These are phyloP conservation scores for Phalacrocorax carbo DNA, from an alignment of 2,113 vertebrate species.

Conservation along the genomic window DNA sequence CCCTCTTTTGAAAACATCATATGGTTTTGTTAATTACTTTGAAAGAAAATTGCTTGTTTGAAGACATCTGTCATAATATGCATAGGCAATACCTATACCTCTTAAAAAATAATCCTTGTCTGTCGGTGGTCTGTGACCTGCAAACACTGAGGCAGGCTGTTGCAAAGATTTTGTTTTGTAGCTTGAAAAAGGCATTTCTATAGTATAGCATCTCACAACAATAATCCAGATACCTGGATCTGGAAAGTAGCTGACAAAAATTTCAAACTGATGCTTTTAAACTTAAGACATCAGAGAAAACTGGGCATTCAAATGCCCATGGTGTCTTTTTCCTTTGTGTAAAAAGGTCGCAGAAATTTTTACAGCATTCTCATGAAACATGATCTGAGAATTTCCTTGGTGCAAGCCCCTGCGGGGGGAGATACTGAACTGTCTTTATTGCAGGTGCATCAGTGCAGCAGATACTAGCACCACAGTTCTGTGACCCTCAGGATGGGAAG, in stretches of 20 bases:
- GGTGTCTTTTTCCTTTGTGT: background rate
- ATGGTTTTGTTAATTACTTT: background rate
- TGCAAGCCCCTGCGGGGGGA: background rate
- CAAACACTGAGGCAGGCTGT: background rate
- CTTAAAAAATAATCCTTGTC: background rate
- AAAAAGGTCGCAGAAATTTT: background rate
- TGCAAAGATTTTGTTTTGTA: background rate
- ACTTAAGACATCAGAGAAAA: background rate
- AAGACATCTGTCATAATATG: background rate
- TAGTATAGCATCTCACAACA: background rate
- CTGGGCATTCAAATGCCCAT: background rate
- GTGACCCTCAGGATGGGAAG: background rate
- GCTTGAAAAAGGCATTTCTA: background rate
- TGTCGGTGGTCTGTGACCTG: background rate
- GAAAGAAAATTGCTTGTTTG: background rate
- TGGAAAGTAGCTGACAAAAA: background rate
- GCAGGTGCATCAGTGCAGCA: background rate
- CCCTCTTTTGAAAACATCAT: background rate
- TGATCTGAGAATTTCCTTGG: background rate
- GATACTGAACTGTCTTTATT: background rate
- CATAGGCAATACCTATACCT: background rate
- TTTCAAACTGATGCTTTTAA: background rate
- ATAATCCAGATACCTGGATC: background rate
- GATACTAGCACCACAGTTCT: background rate
- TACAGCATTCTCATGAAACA: background rate